Percentiles rank a stretch among this genome's conserved stretches.
phyloP scores from a whole-genome alignment of 2,113 vertebrate genomes.

The Furnarius figulus region DNA sequence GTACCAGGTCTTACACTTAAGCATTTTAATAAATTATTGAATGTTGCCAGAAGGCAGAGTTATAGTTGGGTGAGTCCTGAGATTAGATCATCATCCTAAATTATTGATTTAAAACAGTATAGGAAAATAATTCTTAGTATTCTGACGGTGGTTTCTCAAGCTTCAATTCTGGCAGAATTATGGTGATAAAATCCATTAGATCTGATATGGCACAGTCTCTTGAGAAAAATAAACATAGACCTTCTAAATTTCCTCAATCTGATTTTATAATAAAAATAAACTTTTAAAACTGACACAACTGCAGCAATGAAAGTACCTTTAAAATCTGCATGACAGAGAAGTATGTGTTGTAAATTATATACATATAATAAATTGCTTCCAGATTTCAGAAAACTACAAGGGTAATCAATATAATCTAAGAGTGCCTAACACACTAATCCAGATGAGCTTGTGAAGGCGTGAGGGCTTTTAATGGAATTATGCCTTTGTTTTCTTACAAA shows the following conservation, averaged over 20 bases:
- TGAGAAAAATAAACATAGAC: not conserved
- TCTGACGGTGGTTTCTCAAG: not conserved
- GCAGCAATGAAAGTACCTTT: not conserved
- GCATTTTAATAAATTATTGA: conserved; percentile 52
- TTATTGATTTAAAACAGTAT: conserved; percentile 27
- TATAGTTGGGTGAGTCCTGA: conserved; percentile 1
- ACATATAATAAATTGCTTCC: not conserved
- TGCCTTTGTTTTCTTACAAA: not conserved
- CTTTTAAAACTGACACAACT: not conserved
- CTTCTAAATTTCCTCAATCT: not conserved
- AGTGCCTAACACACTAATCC: not conserved
- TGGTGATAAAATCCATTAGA: not conserved
- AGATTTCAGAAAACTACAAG: not conserved
- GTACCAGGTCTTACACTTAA: not conserved
- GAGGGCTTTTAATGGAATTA: not conserved
- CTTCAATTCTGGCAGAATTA: not conserved
- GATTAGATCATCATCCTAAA: conserved; percentile 51
- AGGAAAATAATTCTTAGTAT: conserved; percentile 20
- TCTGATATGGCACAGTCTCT: not conserved
- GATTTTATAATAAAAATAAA: not conserved
- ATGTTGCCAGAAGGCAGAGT: conserved; percentile 34
- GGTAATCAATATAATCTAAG: not conserved
- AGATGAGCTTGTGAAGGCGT: not conserved
- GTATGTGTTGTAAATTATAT: not conserved
- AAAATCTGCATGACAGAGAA: not conserved